A percentile compares a stretch with the other conserved stretches of the same genome.
Conservation (phyloP, 2,888 invertebrate genomes). For the Slavum lentiscoides region DNA sequence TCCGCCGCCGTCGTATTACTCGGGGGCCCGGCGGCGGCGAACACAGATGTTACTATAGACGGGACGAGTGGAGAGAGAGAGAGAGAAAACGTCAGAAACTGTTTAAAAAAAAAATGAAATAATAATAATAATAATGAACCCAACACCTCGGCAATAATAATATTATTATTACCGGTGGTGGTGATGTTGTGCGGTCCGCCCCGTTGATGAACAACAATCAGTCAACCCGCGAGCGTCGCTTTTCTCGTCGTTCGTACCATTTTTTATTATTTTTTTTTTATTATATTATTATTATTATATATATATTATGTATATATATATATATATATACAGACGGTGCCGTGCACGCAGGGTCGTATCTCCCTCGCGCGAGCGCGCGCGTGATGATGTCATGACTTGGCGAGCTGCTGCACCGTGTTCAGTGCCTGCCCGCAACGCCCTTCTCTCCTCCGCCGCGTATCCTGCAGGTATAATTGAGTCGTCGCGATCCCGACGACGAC, state of each 20-base stretch:
- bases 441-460: neutral
- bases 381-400: conserved; percentile 38
- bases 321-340: too few species aligned
- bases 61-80: too few species aligned
- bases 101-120: conserved; percentile 37
- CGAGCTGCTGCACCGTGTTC: neutral
- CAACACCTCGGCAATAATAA: conserved; percentile 25
- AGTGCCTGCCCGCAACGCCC: conserved; percentile 45
- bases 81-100: conserved; percentile 35
- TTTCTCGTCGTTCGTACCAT: too few species aligned
- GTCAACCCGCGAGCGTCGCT: conserved; percentile 7
- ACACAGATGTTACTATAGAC: conserved; percentile 29
- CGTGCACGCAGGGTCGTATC: neutral
- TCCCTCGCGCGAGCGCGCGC: neutral
- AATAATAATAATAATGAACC: conserved; percentile 41
- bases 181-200: conserved; percentile 31
- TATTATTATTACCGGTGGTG: conserved; percentile 5
- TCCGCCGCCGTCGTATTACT: neutral
- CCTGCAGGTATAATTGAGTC: conserved; percentile 40
- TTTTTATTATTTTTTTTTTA: too few species aligned
- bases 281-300: too few species aligned
- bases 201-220: conserved; percentile 51
- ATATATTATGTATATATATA: too few species aligned
- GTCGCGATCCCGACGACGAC: conserved; percentile 35
- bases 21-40: conserved; percentile 37